These are phyloP conservation scores for Leptarthrus brevirostris DNA, from an alignment of 2,888 invertebrate genomes.

Conservation along the genomic window DNA sequence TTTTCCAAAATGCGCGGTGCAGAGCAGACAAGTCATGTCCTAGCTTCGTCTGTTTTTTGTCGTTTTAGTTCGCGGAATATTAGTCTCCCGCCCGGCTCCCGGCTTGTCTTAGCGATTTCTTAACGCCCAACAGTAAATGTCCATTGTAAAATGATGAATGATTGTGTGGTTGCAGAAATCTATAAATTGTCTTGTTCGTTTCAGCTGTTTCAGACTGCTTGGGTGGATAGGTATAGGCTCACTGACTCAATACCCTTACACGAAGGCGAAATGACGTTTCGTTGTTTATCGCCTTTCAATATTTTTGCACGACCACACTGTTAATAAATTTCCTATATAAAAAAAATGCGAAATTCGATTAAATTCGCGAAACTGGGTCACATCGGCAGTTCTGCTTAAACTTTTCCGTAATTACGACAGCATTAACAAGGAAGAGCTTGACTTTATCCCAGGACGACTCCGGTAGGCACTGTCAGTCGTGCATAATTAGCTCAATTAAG, in stretches of 20 bases:
- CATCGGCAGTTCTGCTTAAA: slow-evolving; percentile 55
- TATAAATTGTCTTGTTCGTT: slow-evolving; percentile 39
- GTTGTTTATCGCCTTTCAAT: slow-evolving; percentile 26
- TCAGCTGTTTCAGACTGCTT: slow-evolving; percentile 32
- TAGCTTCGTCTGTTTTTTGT: not conserved
- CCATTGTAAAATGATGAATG: slow-evolving; percentile 35
- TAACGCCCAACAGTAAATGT: slow-evolving; percentile 20
- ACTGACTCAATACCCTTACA: not conserved
- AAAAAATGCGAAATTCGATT: slow-evolving; percentile 34
- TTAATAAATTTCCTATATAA: slow-evolving; percentile 15
- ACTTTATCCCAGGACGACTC: slow-evolving; percentile 10
- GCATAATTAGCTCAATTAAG: slow-evolving; percentile 67
- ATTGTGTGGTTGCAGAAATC: slow-evolving; percentile 41
- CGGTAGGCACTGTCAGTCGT: slow-evolving; percentile 55
- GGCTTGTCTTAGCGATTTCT: not conserved
- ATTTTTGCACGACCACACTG: slow-evolving; percentile 1
- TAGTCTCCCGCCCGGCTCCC: not conserved
- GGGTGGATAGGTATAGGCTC: slow-evolving; percentile 33
- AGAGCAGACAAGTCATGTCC: not conserved
- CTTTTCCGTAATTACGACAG: slow-evolving; percentile 58
- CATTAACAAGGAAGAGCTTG: slow-evolving; percentile 37
- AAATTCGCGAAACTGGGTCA: slow-evolving; percentile 49
- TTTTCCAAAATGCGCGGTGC: not conserved
- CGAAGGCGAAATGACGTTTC: slow-evolving; percentile 15
- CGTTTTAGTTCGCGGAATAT: not conserved